phyloP scores from a whole-genome alignment of 2,797 vertebrate species.

The Crenuchus spilurus region DNA sequence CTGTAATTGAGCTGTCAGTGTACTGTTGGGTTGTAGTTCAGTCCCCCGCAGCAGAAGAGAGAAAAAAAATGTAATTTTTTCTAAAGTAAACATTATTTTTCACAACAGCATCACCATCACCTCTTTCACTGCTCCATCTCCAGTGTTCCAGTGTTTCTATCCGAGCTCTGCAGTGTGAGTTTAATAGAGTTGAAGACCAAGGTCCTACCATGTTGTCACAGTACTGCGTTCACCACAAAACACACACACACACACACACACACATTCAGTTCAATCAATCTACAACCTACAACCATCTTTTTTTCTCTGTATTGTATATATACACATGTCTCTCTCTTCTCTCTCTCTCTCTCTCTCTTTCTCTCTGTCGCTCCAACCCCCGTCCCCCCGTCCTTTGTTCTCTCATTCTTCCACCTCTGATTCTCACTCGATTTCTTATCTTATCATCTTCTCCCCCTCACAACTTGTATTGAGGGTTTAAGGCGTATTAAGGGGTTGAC shows the following conservation, averaged over 20 bases:
- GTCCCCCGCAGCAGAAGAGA: conserved; percentile 82
- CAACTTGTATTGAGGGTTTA: too few relatives aligned
- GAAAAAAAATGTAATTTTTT: conserved; percentile 79
- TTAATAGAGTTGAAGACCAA: conserved; percentile 63
- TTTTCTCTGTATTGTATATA: conserved; percentile 24
- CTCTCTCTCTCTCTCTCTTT: conserved; percentile 43
- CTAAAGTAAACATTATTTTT: conserved; percentile 80
- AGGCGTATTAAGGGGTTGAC: too few relatives aligned
- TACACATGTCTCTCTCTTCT: conserved; percentile 32
- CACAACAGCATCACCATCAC: conserved; percentile 53
- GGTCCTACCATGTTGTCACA: conserved; percentile 37
- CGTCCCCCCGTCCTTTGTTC: too few relatives aligned
- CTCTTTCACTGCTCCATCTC: conserved; percentile 58
- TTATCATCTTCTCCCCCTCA: too few relatives aligned
- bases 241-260: conserved; percentile 4
- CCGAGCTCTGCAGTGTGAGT: conserved; percentile 61
- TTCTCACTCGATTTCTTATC: too few relatives aligned
- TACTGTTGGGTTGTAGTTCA: conserved; percentile 75
- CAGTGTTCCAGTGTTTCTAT: conserved; percentile 62
- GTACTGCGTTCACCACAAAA: not conserved
- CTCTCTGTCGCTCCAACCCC: conserved; percentile 13
- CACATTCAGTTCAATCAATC: not conserved
- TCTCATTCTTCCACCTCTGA: too few relatives aligned
- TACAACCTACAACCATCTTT: not conserved
- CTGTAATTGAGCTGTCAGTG: conserved; percentile 93